Base-by-base conservation (phyloP, 2,888 invertebrate genomes). In the Digitonthophagus gazella region DNA sequence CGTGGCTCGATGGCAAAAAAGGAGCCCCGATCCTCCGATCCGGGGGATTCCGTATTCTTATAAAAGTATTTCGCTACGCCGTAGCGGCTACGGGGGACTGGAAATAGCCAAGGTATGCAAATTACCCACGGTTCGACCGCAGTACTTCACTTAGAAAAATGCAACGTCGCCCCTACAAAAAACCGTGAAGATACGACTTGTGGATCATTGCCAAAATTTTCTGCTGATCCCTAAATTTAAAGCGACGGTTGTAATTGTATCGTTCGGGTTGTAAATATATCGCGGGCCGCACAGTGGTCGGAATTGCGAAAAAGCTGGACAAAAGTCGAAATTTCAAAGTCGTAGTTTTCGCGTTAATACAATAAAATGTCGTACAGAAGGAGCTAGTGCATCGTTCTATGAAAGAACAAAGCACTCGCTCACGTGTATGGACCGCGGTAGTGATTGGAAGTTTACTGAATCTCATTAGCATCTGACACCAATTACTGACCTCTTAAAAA, bases 71-170 rank as follows among this genome's bases (percentile, higher is more conserved):
- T 15, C 58, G 58, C 18, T 8, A 16, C 16, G 15, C 11, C 54
- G 54, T 11, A 58, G 58, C 2, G 18, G 15, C 19, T n/a, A n/a
- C n/a, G n/a, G n/a, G 61, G n/a, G 19, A 19, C n/a, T 8, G 14
- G 4, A 16, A 57, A 11, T 57, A 57, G 18, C n/a, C 19, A n/a
- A 61, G 19, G 61, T 61, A 61, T 61, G 61, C 16, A 61, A 61
- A 61, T 61, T 18, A 61, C 19, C 20, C 18, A 61, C 61, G 18
- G 19, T 61, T 61, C 18, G 18, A 19, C 20, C 61, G 18, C 61
- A 18, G 61, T 61, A 61, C 19, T 61, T 61, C 61, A 61, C 20
- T 61, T 18, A 61, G 58, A 61, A 61, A 61, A 61, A 61, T 61
- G 61, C 61, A 61, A n/a, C 19, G 19, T 18, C 8, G 61, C 6